Evolutionary conservation across 2,888 invertebrate genomes (phyloP), one percentile per base, ranked within the genome.

Genomic region (Ophraella communa): DNA sequence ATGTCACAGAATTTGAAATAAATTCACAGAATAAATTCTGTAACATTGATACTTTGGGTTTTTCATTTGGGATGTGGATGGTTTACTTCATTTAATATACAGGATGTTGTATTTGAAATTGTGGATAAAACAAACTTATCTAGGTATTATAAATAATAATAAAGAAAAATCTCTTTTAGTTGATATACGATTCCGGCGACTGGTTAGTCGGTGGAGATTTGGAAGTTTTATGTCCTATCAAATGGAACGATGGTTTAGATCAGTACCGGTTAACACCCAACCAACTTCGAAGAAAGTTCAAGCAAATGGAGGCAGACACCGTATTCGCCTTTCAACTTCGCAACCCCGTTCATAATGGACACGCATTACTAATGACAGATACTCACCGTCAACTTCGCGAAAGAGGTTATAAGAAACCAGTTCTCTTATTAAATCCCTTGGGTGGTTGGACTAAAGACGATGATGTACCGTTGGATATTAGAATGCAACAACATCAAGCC

Each of bases 271-370:
- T 95, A 17, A 98, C 96, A 0, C 98, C 98, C 0, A 92, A 91
- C 77, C 95, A 98, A 79, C 87, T 98, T 17, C 84, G 94, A 30
- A 81, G 83, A 21, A 90, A 88, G 77, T 96, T 96, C 81, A 87
- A 87, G 66, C 88, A 91, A 71, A 84, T 94, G 77, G 87, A 88
- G 0, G 96, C 98, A 5, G 98, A 98, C 83, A 95, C 95, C 0
- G 92, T 98, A 3, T 98, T 98, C 82, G 98, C 97, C n/a, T 98
- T 98, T 84, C 96, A 94, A 52, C 84, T 86, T 59, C 88, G 98
- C 58, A 98, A 98, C 84, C 98, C 98, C 0, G 95, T 98, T 70
- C 98, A 98, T 84, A 98, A 98, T 80, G 98, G 98, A 0, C 98
- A 98, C 82, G 98, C 97, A 0, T 85, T 98, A 24, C 85, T 98